Evolutionary conservation across 2,888 invertebrate species (phyloP).

Genomic region (Drosophila parthenogenetica): DNA sequence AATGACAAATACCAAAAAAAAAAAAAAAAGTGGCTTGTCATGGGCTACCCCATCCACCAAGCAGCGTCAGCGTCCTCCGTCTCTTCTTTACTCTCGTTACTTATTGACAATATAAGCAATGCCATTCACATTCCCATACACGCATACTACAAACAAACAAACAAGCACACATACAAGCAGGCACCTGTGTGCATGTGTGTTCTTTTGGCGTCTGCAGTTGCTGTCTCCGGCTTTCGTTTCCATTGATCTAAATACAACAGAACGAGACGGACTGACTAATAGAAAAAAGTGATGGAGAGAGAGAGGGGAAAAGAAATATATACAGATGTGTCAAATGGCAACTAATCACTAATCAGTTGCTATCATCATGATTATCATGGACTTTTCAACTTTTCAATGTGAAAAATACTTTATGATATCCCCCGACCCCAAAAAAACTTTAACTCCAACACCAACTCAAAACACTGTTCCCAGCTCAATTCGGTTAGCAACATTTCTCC

Average conservation of each 20-base stretch:
- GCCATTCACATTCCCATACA: constrained; percentile 64
- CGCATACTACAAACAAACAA: background rate
- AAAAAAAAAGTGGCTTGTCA: constrained; percentile 51
- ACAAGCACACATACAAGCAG: constrained; percentile 9
- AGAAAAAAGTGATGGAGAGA: background rate
- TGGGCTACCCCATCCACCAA: constrained; percentile 9
- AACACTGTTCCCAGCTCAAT: background rate
- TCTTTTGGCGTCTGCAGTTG: constrained; percentile 32
- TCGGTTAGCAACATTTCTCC: constrained; percentile 33
- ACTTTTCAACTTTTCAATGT: constrained; percentile 56
- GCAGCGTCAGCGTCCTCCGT: background rate
- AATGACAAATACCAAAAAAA: constrained; percentile 34
- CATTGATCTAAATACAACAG: constrained; percentile 31
- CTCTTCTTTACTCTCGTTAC: constrained; percentile 39
- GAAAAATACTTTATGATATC: constrained; percentile 52
- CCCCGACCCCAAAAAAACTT: constrained; percentile 1
- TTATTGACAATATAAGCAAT: constrained; percentile 58
- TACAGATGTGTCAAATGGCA: constrained; percentile 65
- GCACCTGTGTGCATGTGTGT: constrained; percentile 42
- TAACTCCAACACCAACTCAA: background rate
- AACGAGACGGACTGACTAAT: background rate
- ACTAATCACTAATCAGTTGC: constrained; percentile 77
- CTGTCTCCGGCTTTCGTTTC: constrained; percentile 45
- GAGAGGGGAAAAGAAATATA: background rate
- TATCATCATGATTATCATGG: constrained; percentile 45